Base-by-base conservation (phyloP, 2,888 invertebrate genomes). In the Pocota personata region DNA sequence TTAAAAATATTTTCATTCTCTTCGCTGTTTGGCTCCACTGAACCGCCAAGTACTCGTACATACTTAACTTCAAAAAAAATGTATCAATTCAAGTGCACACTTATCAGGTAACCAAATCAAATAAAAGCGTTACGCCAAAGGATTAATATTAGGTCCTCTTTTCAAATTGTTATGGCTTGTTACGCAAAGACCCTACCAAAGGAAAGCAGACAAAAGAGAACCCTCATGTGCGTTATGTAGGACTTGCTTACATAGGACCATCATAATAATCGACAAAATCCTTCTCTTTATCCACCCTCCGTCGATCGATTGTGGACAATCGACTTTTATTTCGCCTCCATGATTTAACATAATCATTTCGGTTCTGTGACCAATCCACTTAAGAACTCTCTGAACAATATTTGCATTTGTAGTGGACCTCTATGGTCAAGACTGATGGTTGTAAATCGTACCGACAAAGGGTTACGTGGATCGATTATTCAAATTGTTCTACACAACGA, bases 401-500 rank as follows among this genome's bases (percentile, higher is more conserved):
- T 80, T 67, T 80, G 73, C 72, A 77, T 83, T 83, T 76, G 64
- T 46, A 40, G 27, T 50, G 32, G 58, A 58, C 58, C 64, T 40
- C 43, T 58, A 57, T 30, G 40, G 50, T 60, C 52, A 21, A 4
- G 12, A 55, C 14, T 32, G 50, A 52, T 58, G 60, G 48, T 46
- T 40, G 66, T 37, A 55, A 32, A 62, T 52, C 76, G 66, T 48
- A 72, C 86, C 86, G 82, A 86, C 86, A 86, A 86, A 86, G 86
- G 86, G 76, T 82, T 86, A 76, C 86, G 71, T 82, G 72, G 76
- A 86, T 86, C 86, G 86, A 86, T 86, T 86, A 86, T 86, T 86
- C 82, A 86, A 86, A 86, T 86, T 86, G 82, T 86, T 82, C 76
- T 82, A 86, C 86, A 82, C 82, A 82, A 76, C 82, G 76, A 86